phyloP scores from a whole-genome alignment of 2,797 vertebrate genomes.

The Hoplostethus mediterraneus region DNA sequence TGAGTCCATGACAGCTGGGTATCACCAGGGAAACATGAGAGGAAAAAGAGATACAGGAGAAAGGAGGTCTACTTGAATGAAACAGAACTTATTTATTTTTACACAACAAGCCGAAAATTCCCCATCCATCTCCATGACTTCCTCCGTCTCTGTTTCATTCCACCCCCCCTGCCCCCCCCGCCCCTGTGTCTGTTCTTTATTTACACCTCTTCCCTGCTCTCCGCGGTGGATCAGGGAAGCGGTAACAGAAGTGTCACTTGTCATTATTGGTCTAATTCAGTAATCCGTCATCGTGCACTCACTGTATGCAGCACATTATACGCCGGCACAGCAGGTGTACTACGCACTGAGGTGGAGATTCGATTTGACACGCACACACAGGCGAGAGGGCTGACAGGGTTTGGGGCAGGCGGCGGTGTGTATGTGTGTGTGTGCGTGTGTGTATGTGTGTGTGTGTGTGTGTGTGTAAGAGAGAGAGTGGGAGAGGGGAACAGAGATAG shows the following conservation, averaged over 20 bases:
- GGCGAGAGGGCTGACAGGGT: slow-evolving; percentile 71
- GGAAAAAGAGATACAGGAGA: slow-evolving; percentile 17
- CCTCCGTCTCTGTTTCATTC: slow-evolving; percentile 61
- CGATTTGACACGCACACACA: slow-evolving; percentile 86
- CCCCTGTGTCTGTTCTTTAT: slow-evolving; percentile 81
- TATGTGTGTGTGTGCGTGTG: slow-evolving; percentile 15
- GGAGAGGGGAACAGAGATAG: slow-evolving; percentile 1
- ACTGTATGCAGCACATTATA: slow-evolving; percentile 85
- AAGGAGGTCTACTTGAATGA: slow-evolving; percentile 50
- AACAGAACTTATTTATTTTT: slow-evolving; percentile 73
- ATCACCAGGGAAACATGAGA: slow-evolving; percentile 33
- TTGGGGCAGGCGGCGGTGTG: slow-evolving; percentile 46
- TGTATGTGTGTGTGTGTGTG: slow-evolving; percentile 8
- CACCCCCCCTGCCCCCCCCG: slow-evolving; percentile 41
- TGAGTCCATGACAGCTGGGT: slow-evolving; percentile 30
- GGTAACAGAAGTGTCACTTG: slow-evolving; percentile 91
- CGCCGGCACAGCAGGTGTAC: slow-evolving; percentile 85
- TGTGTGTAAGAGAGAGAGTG: slow-evolving; percentile 27
- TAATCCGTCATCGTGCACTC: slow-evolving; percentile 88
- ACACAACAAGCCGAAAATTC: slow-evolving; percentile 64
- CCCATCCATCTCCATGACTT: slow-evolving; percentile 73
- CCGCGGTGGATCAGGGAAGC: slow-evolving; percentile 87
- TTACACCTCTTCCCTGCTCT: slow-evolving; percentile 80
- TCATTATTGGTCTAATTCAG: slow-evolving; percentile 90
- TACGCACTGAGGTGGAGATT: slow-evolving; percentile 84